Conservation (phyloP, 2,113 vertebrate species). For the Physeter macrocephalus region DNA sequence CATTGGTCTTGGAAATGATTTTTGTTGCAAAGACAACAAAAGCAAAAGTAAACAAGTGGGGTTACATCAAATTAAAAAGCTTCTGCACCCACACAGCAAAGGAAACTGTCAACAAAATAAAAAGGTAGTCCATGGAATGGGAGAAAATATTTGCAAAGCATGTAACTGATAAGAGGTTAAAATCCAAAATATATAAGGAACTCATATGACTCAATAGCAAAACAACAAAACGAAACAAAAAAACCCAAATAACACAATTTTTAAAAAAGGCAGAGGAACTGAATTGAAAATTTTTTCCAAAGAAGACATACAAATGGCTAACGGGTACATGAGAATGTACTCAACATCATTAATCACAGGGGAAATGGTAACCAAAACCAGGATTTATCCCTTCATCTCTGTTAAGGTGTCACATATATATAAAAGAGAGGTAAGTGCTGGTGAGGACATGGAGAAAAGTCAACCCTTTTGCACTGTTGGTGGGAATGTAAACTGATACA, state of each 20-base stretch:
- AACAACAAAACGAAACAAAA: background rate
- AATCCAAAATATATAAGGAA: background rate
- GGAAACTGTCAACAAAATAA: background rate
- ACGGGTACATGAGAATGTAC: background rate
- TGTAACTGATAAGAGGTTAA: background rate
- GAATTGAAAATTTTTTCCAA: background rate
- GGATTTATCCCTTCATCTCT: background rate
- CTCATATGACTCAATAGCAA: background rate
- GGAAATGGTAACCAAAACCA: background rate
- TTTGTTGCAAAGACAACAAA: background rate
- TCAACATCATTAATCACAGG: background rate
- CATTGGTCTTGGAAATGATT: background rate
- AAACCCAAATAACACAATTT: background rate
- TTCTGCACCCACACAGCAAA: background rate
- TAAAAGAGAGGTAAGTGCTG: background rate
- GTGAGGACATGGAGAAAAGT: background rate
- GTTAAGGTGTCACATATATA: background rate
- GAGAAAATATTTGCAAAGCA: background rate
- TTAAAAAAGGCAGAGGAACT: background rate
- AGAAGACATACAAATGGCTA: background rate
- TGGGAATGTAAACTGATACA: background rate
- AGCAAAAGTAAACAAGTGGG: background rate
- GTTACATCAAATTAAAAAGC: background rate
- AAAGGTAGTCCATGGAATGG: background rate
- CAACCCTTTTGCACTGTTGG: background rate